Percentiles rank a stretch among this genome's conserved stretches.
Conservation (phyloP, 2,888 invertebrate genomes). For the Nezara viridula region DNA sequence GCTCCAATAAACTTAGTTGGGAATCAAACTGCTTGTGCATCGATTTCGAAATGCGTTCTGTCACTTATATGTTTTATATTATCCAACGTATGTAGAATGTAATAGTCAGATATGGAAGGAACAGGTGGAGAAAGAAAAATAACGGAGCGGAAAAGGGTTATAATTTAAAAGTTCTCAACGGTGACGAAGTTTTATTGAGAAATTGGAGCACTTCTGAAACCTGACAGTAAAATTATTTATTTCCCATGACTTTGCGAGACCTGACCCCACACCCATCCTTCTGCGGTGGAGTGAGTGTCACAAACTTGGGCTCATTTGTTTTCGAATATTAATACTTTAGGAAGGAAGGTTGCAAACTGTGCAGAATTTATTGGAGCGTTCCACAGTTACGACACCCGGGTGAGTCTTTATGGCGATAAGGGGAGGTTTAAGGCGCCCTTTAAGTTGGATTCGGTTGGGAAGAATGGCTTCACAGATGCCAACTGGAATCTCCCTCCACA, state of each 20-base stretch:
- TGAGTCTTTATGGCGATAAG: not conserved
- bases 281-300: not conserved
- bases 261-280: not conserved
- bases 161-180: not conserved
- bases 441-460: not conserved
- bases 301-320: not conserved
- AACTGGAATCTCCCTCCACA: not conserved
- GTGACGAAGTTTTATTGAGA: not conserved
- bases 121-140: not conserved
- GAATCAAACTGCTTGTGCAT: not conserved
- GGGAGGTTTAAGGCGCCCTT: not conserved
- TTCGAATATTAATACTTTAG: slow-evolving; percentile 19
- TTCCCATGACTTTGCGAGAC: not conserved
- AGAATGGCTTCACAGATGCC: not conserved
- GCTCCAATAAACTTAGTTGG: not conserved
- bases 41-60: not conserved
- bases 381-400: not conserved
- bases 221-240: not conserved
- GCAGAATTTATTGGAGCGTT: not conserved
- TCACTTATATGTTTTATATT: not conserved
- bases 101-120: not conserved
- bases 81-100: not conserved
- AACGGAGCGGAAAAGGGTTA: not conserved
- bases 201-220: not conserved
- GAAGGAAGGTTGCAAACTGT: not conserved